These are phyloP conservation scores for Tetheella fluctuosa DNA, from an alignment of 2,888 invertebrate genomes.

Conservation along the genomic window DNA sequence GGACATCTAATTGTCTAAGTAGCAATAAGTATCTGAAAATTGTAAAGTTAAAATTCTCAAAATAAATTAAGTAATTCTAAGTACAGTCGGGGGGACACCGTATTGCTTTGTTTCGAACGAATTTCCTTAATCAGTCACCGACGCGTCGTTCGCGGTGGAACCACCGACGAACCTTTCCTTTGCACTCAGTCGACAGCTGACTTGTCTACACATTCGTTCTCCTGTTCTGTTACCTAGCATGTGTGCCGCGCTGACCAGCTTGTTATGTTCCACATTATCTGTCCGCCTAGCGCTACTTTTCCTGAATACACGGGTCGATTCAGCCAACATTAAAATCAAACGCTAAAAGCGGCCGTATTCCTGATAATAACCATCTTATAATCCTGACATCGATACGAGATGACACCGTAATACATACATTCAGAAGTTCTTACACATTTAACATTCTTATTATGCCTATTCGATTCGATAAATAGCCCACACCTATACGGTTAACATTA, in stretches of 20 bases:
- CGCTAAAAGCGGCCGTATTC: slow-evolving; percentile 69
- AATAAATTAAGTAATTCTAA: slow-evolving; percentile 83
- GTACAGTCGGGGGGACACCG: slow-evolving; percentile 81
- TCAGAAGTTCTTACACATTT: slow-evolving; percentile 74
- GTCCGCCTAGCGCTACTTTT: slow-evolving; percentile 57
- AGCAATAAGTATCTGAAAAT: slow-evolving; percentile 75
- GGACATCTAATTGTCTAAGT: slow-evolving; percentile 79
- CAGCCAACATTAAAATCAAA: slow-evolving; percentile 69
- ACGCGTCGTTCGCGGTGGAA: slow-evolving; percentile 63
- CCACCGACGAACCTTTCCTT: slow-evolving; percentile 44
- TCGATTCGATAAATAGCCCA: slow-evolving; percentile 80
- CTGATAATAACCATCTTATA: slow-evolving; percentile 78
- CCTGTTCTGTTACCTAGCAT: slow-evolving; percentile 45
- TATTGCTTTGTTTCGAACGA: slow-evolving; percentile 76
- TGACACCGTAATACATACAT: slow-evolving; percentile 73
- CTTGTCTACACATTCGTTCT: slow-evolving; percentile 52
- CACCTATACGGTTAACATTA: slow-evolving; percentile 75
- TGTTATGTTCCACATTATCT: slow-evolving; percentile 30
- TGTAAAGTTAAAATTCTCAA: slow-evolving; percentile 81
- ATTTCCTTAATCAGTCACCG: slow-evolving; percentile 79
- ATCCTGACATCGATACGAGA: slow-evolving; percentile 71
- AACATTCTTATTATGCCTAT: slow-evolving; percentile 72
- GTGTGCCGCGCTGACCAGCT: slow-evolving; percentile 50
- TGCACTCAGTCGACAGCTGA: slow-evolving; percentile 65
- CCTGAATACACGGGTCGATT: slow-evolving; percentile 62